A percentile compares a stretch with the other conserved stretches of the same genome.
Conservation (phyloP, 2,113 vertebrate genomes). For the Corydoras maculifer region DNA sequence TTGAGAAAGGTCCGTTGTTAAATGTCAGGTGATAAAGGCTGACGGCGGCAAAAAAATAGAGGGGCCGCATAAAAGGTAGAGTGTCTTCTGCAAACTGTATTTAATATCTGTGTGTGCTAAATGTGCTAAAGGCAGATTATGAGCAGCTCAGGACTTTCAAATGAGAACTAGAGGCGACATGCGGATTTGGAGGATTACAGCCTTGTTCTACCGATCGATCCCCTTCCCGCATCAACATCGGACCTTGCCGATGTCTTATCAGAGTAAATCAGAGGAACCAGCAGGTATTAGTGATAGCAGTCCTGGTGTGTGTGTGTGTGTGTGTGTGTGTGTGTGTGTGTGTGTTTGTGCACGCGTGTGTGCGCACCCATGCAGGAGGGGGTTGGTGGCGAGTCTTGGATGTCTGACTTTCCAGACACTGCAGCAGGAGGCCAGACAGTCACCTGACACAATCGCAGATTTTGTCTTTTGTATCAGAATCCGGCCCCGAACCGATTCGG, state of each 20-base stretch:
- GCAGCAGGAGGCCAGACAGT: conserved; percentile 73
- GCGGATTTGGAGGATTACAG: conserved; percentile 45
- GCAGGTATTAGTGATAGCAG: conserved; percentile 48
- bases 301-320: conserved; percentile 13
- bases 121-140: conserved; percentile 52
- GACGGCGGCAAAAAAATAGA: conserved; percentile 10
- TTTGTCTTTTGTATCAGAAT: conserved; percentile 48
- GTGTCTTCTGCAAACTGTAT: conserved; percentile 28
- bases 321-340: conserved; percentile 21
- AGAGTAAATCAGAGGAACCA: conserved; percentile 30
- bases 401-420: conserved; percentile 60
- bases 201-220: conserved; percentile 39
- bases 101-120: conserved; percentile 40
- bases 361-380: background rate
- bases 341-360: conserved; percentile 6
- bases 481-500: conserved; percentile 51
- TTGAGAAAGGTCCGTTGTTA: conserved; percentile 11
- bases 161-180: conserved; percentile 16
- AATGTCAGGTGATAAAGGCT: conserved; percentile 32
- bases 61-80: conserved; percentile 28
- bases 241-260: conserved; percentile 48
- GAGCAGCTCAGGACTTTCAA: conserved; percentile 32
- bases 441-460: conserved; percentile 71
- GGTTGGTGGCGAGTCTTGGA: conserved; percentile 52
- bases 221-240: conserved; percentile 44